Percentiles rank a stretch among this genome's conserved stretches.
Evolutionary conservation across 2,888 invertebrate genomes (phyloP).

Genomic region (Eristalis arbustorum): DNA sequence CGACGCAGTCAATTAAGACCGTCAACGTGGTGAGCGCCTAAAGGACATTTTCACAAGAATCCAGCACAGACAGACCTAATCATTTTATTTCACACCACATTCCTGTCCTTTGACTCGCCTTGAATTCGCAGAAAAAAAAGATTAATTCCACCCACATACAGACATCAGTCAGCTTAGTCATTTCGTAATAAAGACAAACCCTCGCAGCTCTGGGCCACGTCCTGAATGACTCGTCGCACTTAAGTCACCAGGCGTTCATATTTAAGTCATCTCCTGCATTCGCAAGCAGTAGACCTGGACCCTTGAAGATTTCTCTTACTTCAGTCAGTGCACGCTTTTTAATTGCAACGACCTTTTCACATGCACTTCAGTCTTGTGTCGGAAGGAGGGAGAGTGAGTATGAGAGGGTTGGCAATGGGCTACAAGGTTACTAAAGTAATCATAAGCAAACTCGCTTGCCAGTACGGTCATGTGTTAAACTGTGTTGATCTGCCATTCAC

Average conservation of each 20-base stretch:
- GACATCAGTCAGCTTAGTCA: not conserved
- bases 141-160: not conserved
- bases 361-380: not conserved
- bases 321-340: constrained; percentile 8
- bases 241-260: not conserved
- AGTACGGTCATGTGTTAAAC: not conserved
- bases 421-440: constrained; percentile 29
- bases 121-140: not conserved
- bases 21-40: not conserved
- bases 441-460: not conserved
- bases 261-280: not conserved
- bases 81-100: not conserved
- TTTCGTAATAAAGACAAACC: not conserved
- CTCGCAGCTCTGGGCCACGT: not conserved
- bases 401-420: constrained; percentile 15
- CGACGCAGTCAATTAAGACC: not conserved
- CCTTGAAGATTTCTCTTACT: not conserved
- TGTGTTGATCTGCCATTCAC: not conserved
- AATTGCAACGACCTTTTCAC: constrained; percentile 10
- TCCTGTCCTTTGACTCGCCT: not conserved
- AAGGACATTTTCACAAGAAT: not conserved
- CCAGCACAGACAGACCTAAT: not conserved
- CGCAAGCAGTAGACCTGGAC: not conserved
- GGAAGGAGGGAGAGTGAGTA: not conserved
- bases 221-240: not conserved